Evolutionary conservation across 2,888 invertebrate species (phyloP), one percentile per base, ranked within the genome.

Genomic region (Eupeodes luniger): DNA sequence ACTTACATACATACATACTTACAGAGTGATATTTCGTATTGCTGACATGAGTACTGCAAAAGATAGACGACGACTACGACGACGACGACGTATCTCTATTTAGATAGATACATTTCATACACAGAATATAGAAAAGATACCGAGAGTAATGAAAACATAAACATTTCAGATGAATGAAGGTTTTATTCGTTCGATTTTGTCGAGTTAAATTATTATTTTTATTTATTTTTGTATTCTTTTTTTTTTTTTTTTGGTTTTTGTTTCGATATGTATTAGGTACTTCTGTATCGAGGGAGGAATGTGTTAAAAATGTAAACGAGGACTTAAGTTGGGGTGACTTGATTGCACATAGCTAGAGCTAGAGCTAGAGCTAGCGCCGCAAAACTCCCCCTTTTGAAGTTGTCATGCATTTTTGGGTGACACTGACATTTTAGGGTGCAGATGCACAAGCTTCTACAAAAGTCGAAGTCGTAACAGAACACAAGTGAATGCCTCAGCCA

Each of bases 91-190:
- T 81, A 85, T 88, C 81, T 88, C 81, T 88, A 79, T 88, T 85
- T 70, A 81, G 81, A 75, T 88, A 88, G 85, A 88, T 85, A 85
- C 88, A 81, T 81, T 85, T 85, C 75, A 80, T 80, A 75, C 74
- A 78, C 59, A 81, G 40, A 70, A 69, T 69, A 85, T 81, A 81
- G 57, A 81, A 81, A 88, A 85, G 78, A 82, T 89, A 79, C 78
- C 75, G 62, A 66, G 67, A 85, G 89, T 89, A 89, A 89, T 89
- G 85, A 89, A 89, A 89, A 89, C 89, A 89, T 89, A 89, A 89
- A 89, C 89, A 89, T 82, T 81, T 89, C 85, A 85, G 79, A 89
- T 88, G 88, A 85, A 89, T 89, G 85, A 85, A 89, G 89, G 89
- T 85, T 89, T 85, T 85, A 89, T 89, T 85, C 85, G 85, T 85